These are phyloP conservation scores for Coendou prehensilis DNA, from an alignment of 2,797 vertebrate species.

Conservation along the genomic window DNA sequence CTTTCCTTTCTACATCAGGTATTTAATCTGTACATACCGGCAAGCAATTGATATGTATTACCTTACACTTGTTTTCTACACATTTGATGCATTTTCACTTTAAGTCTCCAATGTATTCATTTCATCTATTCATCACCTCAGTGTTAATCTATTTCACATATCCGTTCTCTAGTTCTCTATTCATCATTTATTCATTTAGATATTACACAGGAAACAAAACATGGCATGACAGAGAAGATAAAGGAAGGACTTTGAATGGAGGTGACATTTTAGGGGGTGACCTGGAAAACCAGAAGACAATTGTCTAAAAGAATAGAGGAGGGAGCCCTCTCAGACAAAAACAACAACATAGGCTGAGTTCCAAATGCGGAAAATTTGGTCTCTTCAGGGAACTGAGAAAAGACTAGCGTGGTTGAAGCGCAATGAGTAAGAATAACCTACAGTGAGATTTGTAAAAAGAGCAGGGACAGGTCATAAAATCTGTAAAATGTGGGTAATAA, in stretches of 20 bases:
- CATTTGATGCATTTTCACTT: neutral
- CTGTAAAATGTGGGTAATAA: neutral
- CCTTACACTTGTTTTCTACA: neutral
- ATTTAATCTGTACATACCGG: neutral
- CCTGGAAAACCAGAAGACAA: neutral
- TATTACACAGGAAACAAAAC: neutral
- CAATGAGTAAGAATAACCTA: neutral
- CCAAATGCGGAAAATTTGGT: neutral
- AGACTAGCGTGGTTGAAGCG: neutral
- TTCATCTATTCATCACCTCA: neutral
- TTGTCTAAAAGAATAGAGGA: neutral
- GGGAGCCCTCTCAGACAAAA: neutral
- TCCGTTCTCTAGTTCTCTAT: neutral
- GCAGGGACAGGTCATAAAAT: neutral
- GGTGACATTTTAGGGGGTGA: neutral
- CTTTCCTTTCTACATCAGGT: neutral
- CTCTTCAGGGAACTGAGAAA: neutral
- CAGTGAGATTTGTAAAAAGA: neutral
- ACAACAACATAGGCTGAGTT: neutral
- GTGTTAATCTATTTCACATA: neutral
- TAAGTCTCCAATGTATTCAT: neutral
- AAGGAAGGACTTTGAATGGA: neutral
- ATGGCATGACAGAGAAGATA: neutral
- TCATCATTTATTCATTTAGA: neutral
- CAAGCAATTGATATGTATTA: neutral